Evolutionary conservation across 2,888 invertebrate species (phyloP).

Genomic region (Trissolcus brochymenae): DNA sequence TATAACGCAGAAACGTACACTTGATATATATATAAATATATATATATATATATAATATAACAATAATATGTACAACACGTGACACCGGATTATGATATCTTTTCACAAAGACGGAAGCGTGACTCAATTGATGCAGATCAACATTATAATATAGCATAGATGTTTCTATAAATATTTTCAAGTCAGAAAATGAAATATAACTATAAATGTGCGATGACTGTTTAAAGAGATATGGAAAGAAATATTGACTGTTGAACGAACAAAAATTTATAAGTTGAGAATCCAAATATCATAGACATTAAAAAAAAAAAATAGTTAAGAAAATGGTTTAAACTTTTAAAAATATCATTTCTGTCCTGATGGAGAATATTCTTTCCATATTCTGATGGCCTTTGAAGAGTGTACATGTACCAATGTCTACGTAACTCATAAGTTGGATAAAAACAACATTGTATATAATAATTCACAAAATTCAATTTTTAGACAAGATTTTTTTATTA

Average conservation of each 20-base stretch:
- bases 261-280: slow-evolving; percentile 5
- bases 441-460: slow-evolving; percentile 18
- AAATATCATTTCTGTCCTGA: neutral
- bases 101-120: neutral
- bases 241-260: neutral
- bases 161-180: slow-evolving; percentile 8
- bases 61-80: slow-evolving; percentile 26
- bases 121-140: slow-evolving; percentile 1
- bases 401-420: slow-evolving; percentile 26
- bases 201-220: neutral
- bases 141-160: slow-evolving; percentile 3
- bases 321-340: neutral
- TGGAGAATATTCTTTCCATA: slow-evolving; percentile 19
- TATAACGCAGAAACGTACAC: slow-evolving; percentile 19
- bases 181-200: slow-evolving; percentile 1
- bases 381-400: slow-evolving; percentile 17
- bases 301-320: slow-evolving; percentile 1
- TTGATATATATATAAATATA: slow-evolving; percentile 19
- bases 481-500: neutral
- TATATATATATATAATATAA: slow-evolving; percentile 29
- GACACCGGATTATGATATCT: slow-evolving; percentile 18
- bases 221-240: slow-evolving; percentile 4
- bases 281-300: neutral
- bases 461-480: neutral
- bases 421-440: slow-evolving; percentile 8